A percentile compares a stretch with the other conserved stretches of the same genome.
These are phyloP conservation scores for Myotis findleyi DNA, from an alignment of 2,797 vertebrate genomes.

Conservation along the genomic window DNA sequence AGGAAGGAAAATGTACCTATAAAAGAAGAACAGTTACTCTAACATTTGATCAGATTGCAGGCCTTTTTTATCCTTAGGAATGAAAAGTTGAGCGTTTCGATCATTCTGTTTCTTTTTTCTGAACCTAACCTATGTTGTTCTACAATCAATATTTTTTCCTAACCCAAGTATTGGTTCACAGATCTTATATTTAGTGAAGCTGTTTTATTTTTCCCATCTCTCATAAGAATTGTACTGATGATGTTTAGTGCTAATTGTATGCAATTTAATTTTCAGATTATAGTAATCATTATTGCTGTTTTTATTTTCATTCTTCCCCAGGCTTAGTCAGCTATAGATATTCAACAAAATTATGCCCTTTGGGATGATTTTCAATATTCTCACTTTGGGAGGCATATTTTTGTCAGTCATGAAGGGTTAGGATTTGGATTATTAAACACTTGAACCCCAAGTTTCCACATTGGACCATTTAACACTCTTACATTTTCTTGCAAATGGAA, in stretches of 20 bases:
- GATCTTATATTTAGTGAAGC: constrained; percentile 54
- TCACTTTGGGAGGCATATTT: constrained; percentile 57
- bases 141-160: background rate
- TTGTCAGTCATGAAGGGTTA: constrained; percentile 59
- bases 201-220: constrained; percentile 46
- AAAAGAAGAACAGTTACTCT: background rate
- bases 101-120: constrained; percentile 36
- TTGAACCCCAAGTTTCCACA: constrained; percentile 54
- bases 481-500: constrained; percentile 65
- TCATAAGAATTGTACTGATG: constrained; percentile 59
- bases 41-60: background rate
- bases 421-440: constrained; percentile 75
- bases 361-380: constrained; percentile 65
- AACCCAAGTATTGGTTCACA: constrained; percentile 17
- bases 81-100: background rate
- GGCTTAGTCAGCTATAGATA: constrained; percentile 51
- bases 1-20: constrained; percentile 5
- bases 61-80: background rate
- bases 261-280: constrained; percentile 72
- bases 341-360: constrained; percentile 61
- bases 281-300: constrained; percentile 55
- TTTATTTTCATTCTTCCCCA: constrained; percentile 66
- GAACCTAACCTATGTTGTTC: constrained; percentile 9
- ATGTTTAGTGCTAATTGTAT: constrained; percentile 65
- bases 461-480: constrained; percentile 66